phyloP scores from a whole-genome alignment of 53 echinoderm and acorn worm genomes.

The Stichopus horrens region DNA sequence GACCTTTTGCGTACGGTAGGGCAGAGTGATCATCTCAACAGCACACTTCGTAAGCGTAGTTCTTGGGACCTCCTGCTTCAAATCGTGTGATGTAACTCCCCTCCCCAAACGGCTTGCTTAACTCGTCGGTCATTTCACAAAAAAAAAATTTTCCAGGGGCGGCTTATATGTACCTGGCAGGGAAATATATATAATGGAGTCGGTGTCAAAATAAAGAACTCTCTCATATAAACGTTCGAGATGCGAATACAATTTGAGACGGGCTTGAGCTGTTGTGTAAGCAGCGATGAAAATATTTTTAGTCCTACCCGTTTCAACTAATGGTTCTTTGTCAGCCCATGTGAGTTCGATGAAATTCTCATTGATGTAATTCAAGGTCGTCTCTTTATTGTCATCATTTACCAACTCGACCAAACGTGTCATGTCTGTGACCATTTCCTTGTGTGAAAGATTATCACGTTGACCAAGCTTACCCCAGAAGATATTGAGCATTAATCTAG shows the following conservation, averaged over 20 bases:
- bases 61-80: constrained; percentile 66
- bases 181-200: constrained; percentile 44
- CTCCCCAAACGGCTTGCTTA: constrained; percentile 46
- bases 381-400: not conserved
- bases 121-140: constrained; percentile 60
- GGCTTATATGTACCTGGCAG: constrained; percentile 40
- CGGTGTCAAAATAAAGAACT: not conserved
- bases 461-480: constrained; percentile 13
- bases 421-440: not conserved
- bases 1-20: no score
- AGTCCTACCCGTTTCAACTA: not conserved
- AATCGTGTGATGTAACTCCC: no score
- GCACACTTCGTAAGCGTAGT: constrained; percentile 59
- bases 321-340: not conserved
- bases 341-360: not conserved
- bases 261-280: constrained; percentile 41
- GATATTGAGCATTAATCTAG: not conserved
- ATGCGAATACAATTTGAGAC: constrained; percentile 43
- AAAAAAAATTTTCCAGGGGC: constrained; percentile 8
- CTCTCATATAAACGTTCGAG: constrained; percentile 14
- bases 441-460: constrained; percentile 40
- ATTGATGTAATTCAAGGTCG: not conserved
- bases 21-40: no score
- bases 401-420: not conserved
- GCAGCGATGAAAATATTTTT: constrained; percentile 39